Base-by-base conservation (phyloP, 2,797 vertebrate species). In the Amazona finschi region DNA sequence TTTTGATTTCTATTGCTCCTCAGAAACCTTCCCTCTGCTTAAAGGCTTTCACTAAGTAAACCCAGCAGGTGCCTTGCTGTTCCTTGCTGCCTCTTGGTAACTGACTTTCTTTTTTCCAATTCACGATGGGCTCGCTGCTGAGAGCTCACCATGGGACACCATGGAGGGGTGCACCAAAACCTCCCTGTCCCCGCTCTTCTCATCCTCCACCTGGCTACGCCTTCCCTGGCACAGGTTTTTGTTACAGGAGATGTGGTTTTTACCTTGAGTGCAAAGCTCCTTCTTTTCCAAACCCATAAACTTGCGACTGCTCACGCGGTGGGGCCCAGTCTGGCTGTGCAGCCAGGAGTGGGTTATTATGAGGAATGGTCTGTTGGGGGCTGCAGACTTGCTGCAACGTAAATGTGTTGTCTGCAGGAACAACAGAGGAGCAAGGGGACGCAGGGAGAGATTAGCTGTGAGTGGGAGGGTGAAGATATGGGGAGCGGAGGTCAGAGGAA, bases 311-410 rank as follows among this genome's bases (percentile, higher is more conserved):
- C 66, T 92, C 25, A 28, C 0, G 0, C 21, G 21, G 79, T 0
- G 0, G 39, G 47, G 18, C 55, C 44, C 41, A 55, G 69, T 7
- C 76, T 81, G 89, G 43, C 75, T 76, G 70, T 7, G 27, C 85
- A 85, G 89, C 74, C 85, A 84, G 89, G 28, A 91, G 89, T 49
- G 80, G 66, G 88, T 94, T 92, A 96, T 92, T 43, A 86, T 93
- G 91, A 96, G 89, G 89, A 97, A 94, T 84, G 76, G 60, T 90
- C 89, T 91, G 91, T 91, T 4, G 11, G 67, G 36, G 70, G 90
- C 93, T 52, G 85, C 80, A 89, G 80, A 6, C 83, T 91, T 8
- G 0, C 67, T 64, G 94, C 74, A 86, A 55, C 49, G 25, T 28
- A 57, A 92, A 71, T 2, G 41, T 80, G 71, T 15, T 93, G 53